Evolutionary conservation across 2,888 invertebrate genomes (phyloP).

Genomic region (Drosophila suboccidentalis): DNA sequence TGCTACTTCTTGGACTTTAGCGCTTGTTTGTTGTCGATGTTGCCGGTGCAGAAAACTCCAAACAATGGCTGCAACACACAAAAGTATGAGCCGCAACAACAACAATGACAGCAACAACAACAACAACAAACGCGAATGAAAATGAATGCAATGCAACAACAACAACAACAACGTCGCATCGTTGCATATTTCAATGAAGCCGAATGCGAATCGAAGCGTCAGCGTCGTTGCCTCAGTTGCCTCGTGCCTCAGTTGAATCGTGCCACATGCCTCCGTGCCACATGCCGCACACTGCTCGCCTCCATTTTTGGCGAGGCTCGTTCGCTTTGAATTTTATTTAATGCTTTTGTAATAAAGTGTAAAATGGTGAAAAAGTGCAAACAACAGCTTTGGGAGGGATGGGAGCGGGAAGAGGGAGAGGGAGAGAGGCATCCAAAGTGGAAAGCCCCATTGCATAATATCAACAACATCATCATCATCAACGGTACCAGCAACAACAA

Average conservation of each 20-base stretch:
- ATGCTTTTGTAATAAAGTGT: conserved; percentile 82
- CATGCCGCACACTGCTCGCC: conserved; percentile 29
- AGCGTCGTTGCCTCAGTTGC: conserved; percentile 5
- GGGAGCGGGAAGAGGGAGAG: neutral
- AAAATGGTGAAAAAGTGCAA: conserved; percentile 82
- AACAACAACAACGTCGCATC: conserved; percentile 29
- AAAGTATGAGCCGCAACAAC: conserved; percentile 75
- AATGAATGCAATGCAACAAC: conserved; percentile 36
- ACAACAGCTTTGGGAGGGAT: conserved; percentile 55
- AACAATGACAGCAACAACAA: conserved; percentile 57
- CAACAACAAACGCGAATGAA: conserved; percentile 42
- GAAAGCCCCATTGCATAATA: conserved; percentile 72
- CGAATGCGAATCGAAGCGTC: conserved; percentile 71
- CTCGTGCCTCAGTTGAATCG: neutral
- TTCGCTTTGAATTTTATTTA: conserved; percentile 82
- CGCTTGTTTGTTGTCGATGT: conserved; percentile 47
- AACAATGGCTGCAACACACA: conserved; percentile 69
- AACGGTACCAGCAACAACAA: conserved; percentile 36
- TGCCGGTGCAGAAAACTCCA: conserved; percentile 41
- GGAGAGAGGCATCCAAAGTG: neutral
- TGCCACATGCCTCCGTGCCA: neutral
- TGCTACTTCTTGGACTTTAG: conserved; percentile 58
- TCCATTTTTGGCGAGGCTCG: conserved; percentile 56
- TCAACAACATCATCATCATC: conserved; percentile 77
- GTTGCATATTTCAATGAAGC: conserved; percentile 57